phyloP scores from a whole-genome alignment of 2,113 vertebrate genomes.

The Chiloscyllium plagiosum region DNA sequence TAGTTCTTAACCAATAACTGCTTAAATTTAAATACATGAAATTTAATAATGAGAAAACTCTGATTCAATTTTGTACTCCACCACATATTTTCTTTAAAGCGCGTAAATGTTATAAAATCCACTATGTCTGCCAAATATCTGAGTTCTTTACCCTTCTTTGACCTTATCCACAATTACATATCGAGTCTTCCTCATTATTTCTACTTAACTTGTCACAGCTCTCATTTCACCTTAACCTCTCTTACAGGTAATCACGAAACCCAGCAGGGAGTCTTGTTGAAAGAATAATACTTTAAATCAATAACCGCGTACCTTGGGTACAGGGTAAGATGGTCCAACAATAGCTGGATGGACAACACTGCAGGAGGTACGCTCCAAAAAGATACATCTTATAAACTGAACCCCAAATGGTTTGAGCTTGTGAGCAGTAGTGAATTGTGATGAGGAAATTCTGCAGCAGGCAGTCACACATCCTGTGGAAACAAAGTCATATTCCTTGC shows the following conservation, averaged over 20 bases:
- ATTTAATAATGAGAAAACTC: background rate
- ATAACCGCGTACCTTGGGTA: conserved; percentile 65
- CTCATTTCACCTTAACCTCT: conserved; percentile 36
- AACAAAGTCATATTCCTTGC: conserved; percentile 44
- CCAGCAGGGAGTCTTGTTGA: conserved; percentile 17
- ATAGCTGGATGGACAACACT: conserved; percentile 60
- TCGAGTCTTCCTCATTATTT: conserved; percentile 31
- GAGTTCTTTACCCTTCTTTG: background rate
- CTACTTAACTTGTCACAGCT: conserved; percentile 33
- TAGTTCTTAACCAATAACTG: background rate
- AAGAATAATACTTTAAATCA: conserved; percentile 26
- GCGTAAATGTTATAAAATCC: conserved; percentile 18
- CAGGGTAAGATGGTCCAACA: conserved; percentile 61
- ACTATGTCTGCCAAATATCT: background rate
- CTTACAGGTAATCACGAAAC: conserved; percentile 35
- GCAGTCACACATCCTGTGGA: conserved; percentile 53
- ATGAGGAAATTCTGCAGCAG: conserved; percentile 51
- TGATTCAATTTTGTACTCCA: background rate
- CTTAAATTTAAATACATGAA: background rate
- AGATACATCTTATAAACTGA: conserved; percentile 62
- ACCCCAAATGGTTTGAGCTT: conserved; percentile 52
- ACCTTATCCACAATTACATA: conserved; percentile 28
- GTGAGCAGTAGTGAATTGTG: conserved; percentile 50
- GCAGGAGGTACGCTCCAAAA: conserved; percentile 55
- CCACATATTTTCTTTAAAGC: conserved; percentile 19